phyloP scores from a whole-genome alignment of 92 coral and sea anemone species.

The Epizoanthus rinbou region DNA sequence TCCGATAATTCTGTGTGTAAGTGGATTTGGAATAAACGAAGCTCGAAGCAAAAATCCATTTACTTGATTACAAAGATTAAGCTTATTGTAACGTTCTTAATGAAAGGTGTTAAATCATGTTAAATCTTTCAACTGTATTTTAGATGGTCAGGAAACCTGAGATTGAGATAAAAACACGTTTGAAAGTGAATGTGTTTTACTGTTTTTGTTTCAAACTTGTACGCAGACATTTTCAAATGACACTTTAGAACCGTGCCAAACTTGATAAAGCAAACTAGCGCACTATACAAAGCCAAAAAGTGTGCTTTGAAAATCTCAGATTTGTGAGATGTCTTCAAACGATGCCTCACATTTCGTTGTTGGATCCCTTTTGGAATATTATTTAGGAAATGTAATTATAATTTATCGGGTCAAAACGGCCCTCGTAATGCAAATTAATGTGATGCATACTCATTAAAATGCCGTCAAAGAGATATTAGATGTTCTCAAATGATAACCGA shows the following conservation, averaged over 20 bases:
- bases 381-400: neutral
- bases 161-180: neutral
- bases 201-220: neutral
- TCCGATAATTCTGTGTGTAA: conserved; percentile 39
- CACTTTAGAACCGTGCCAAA: conserved; percentile 6
- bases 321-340: conserved; percentile 10
- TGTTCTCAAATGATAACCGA: conserved; percentile 28
- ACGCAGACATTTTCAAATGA: neutral
- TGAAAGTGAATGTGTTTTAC: neutral
- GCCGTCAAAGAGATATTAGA: conserved; percentile 8
- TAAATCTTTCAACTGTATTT: neutral
- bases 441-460: neutral
- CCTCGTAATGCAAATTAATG: neutral
- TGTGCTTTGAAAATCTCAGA: conserved; percentile 13
- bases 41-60: conserved; percentile 35
- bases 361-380: neutral
- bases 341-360: neutral
- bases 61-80: conserved; percentile 25
- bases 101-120: neutral
- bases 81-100: neutral
- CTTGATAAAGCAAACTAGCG: neutral
- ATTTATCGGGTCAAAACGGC: conserved; percentile 17
- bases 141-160: neutral
- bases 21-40: conserved; percentile 31
- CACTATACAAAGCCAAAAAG: conserved; percentile 1